Evolutionary conservation across 2,113 vertebrate species (phyloP).

Genomic region (Eudyptes chrysolophus): DNA sequence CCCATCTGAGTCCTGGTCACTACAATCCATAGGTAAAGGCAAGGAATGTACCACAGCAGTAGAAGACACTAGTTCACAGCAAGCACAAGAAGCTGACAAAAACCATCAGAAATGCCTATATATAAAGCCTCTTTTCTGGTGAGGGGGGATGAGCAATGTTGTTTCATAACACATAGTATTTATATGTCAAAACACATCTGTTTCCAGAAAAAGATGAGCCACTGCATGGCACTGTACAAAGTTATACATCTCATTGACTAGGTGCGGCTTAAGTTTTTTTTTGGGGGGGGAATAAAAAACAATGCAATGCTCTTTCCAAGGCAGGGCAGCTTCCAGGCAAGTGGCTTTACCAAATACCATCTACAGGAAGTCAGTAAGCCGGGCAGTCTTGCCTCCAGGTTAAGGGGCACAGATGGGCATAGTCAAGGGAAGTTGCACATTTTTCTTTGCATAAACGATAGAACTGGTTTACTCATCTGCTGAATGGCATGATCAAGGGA

Average conservation of each 20-base stretch:
- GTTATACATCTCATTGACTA: neutral
- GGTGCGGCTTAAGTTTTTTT: fast-evolving
- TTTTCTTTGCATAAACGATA: neutral
- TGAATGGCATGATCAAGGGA: neutral
- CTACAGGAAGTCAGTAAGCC: neutral
- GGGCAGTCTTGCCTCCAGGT: neutral
- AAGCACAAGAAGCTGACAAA: neutral
- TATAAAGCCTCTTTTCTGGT: neutral
- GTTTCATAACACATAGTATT: neutral
- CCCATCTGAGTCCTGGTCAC: neutral
- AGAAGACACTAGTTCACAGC: neutral
- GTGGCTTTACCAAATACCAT: neutral
- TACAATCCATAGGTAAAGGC: neutral
- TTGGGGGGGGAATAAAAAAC: too few relatives aligned
- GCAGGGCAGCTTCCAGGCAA: neutral
- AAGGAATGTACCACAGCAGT: neutral
- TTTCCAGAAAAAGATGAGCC: neutral
- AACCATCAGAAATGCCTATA: neutral
- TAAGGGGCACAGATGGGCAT: neutral
- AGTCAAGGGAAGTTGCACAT: neutral
- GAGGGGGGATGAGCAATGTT: neutral
- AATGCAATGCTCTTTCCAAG: neutral
- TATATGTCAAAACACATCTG: neutral
- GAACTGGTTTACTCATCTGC: neutral
- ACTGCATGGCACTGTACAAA: neutral